A percentile compares a stretch with the other conserved stretches of the same genome.
These are phyloP conservation scores for Phengaris alcon DNA, from an alignment of 2,888 invertebrate genomes.

Conservation along the genomic window DNA sequence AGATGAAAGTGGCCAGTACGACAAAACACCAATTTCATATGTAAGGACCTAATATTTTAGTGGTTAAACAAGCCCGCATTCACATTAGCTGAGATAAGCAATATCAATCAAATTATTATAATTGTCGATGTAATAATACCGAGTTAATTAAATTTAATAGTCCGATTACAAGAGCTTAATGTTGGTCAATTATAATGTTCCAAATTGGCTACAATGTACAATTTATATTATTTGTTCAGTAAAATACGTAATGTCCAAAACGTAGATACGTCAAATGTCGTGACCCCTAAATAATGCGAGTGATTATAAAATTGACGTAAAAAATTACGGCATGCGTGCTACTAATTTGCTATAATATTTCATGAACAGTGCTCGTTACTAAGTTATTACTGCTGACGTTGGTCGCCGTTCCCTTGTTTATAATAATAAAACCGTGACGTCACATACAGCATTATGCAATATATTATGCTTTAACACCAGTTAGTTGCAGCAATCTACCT, in stretches of 20 bases:
- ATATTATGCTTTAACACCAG: too few species aligned
- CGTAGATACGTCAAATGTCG: constrained; percentile 17
- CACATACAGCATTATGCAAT: neutral
- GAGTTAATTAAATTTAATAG: constrained; percentile 14
- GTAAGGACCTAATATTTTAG: too few species aligned
- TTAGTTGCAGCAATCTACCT: too few species aligned
- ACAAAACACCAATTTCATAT: too few species aligned
- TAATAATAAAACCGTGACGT: constrained; percentile 1
- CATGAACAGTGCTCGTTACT: constrained; percentile 14
- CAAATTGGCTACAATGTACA: neutral
- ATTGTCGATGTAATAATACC: constrained; percentile 6
- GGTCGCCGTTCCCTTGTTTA: neutral
- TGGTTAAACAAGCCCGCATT: neutral
- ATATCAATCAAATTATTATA: constrained; percentile 13
- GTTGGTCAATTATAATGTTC: neutral
- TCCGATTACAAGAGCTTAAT: constrained; percentile 15
- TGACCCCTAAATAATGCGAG: constrained; percentile 18
- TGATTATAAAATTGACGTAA: constrained; percentile 24
- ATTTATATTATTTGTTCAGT: constrained; percentile 21
- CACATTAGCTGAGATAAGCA: neutral
- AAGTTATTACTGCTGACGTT: neutral
- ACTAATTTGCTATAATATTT: constrained; percentile 16
- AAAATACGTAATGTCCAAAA: constrained; percentile 13
- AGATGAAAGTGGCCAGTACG: too few species aligned
- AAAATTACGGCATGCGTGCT: constrained; percentile 16